Evolutionary conservation across 1,140 invertebrate genomes (phyloP).

Genomic region (Drusus annulatus): DNA sequence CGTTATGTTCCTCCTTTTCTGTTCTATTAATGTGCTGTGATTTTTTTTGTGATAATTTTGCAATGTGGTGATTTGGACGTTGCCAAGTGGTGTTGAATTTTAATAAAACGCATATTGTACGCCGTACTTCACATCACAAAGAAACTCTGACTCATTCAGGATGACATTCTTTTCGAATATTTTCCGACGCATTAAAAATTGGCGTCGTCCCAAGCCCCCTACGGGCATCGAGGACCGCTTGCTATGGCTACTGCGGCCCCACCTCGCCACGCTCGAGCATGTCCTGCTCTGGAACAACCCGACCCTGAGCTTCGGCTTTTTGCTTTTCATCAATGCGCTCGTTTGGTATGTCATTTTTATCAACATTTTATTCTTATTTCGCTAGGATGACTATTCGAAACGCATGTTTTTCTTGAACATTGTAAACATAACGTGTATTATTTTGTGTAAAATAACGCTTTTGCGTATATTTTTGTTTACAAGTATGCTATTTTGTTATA

Average conservation of each 20-base stretch:
- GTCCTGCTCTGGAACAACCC: conserved; percentile 50
- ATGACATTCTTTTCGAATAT: conserved; percentile 45
- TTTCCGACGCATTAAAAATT: conserved; percentile 40
- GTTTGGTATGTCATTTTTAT: conserved; percentile 41
- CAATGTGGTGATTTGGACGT: not conserved
- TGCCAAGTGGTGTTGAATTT: not conserved
- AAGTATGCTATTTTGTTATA: too few relatives aligned
- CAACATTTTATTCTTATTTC: too few relatives aligned
- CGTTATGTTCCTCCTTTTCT: conserved; percentile 10
- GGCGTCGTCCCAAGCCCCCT: conserved; percentile 21
- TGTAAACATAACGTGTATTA: too few relatives aligned
- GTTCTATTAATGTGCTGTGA: conserved; percentile 25
- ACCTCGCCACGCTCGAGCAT: conserved; percentile 44
- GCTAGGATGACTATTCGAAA: too few relatives aligned
- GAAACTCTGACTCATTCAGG: conserved; percentile 23
- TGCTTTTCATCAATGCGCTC: conserved; percentile 45
- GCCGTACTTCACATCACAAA: not conserved
- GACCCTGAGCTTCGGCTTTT: conserved; percentile 34
- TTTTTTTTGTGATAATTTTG: not conserved
- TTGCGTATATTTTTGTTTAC: too few relatives aligned
- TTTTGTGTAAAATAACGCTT: too few relatives aligned
- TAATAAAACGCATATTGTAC: conserved; percentile 2
- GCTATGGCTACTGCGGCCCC: conserved; percentile 52
- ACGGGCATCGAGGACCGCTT: conserved; percentile 48
- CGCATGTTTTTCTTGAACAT: too few relatives aligned